A percentile compares a stretch with the other conserved stretches of the same genome.
Conservation (phyloP, 2,113 vertebrate genomes). For the Gobiocypris rarus region DNA sequence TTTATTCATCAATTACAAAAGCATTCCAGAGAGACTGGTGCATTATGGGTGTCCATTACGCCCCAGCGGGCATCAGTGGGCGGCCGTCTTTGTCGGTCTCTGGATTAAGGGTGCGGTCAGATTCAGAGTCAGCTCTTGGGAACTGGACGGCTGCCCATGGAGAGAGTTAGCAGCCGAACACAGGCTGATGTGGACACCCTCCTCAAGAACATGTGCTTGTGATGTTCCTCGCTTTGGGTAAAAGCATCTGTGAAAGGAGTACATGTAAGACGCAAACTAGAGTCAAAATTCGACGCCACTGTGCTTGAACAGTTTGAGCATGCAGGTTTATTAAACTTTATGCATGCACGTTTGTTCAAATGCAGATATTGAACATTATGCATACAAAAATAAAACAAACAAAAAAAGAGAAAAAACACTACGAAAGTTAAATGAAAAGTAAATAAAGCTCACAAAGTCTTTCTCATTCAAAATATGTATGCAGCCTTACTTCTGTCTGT, state of each 20-base stretch:
- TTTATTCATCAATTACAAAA: neutral
- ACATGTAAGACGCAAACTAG: neutral
- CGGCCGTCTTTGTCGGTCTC: neutral
- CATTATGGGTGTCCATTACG: conserved; percentile 19
- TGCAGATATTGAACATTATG: neutral
- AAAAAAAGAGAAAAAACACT: too few relatives aligned
- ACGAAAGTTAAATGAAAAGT: neutral
- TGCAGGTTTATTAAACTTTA: neutral
- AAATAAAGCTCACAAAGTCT: neutral
- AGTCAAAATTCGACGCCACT: neutral
- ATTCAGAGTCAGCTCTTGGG: neutral
- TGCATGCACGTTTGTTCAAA: neutral
- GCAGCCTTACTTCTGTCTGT: too few relatives aligned
- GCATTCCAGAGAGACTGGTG: conserved; percentile 9
- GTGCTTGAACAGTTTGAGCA: neutral
- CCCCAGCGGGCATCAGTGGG: conserved; percentile 23
- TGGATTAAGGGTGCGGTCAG: conserved; percentile 27
- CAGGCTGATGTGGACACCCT: neutral
- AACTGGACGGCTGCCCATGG: neutral
- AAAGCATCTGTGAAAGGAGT: neutral
- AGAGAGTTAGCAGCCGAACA: neutral
- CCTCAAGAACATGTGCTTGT: neutral
- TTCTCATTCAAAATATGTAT: neutral
- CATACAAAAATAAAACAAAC: neutral
- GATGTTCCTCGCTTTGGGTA: neutral